Evolutionary conservation across 2,888 invertebrate genomes (phyloP), one percentile per base, ranked within the genome.

Genomic region (Ectemnius continuus): DNA sequence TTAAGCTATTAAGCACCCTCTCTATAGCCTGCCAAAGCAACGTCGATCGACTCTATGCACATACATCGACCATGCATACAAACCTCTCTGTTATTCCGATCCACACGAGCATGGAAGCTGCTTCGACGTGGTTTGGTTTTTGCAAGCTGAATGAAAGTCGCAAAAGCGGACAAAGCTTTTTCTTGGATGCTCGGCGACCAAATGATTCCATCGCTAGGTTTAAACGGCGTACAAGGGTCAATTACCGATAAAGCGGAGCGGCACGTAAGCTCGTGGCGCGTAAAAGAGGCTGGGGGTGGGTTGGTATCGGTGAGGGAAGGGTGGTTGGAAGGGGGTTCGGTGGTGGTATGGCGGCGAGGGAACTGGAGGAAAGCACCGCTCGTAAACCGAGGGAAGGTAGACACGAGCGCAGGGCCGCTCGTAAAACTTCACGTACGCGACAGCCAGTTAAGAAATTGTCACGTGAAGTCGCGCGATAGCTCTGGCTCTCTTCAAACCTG

Each of bases 391-490:
- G 61, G 65, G 6, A 65, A 70, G 69, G 60, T 59, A 70, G 72
- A 69, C 76, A 63, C 36, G 70, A 14, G n/a, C 45, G 46, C 61
- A 67, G 73, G 63, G 5, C 36, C 8, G 36, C 36, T 36, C 61
- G 66, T 80, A 80, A 82, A 82, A 70, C 75, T 72, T 63, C 23
- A 23, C 65, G 71, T 71, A 75, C 67, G 67, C 45, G 74, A 68
- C 52, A 20, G 75, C 70, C 71, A 77, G 79, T 82, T 81, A 81
- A 81, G 81, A 79, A 83, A 81, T 83, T 79, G 82, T 83, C 83
- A 79, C 81, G 81, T 82, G 79, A 78, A 64, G 59, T 36, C 36
- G 60, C 45, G 36, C 70, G 70, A 82, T 68, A 70, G 62, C 52
- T 16, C 52, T 58, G 26, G 23, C 45, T 28, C 23, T 63, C 64